Percentiles rank a stretch among this genome's conserved stretches.
Conservation (phyloP, 2,888 invertebrate species). For the Lithophane leautieri region DNA sequence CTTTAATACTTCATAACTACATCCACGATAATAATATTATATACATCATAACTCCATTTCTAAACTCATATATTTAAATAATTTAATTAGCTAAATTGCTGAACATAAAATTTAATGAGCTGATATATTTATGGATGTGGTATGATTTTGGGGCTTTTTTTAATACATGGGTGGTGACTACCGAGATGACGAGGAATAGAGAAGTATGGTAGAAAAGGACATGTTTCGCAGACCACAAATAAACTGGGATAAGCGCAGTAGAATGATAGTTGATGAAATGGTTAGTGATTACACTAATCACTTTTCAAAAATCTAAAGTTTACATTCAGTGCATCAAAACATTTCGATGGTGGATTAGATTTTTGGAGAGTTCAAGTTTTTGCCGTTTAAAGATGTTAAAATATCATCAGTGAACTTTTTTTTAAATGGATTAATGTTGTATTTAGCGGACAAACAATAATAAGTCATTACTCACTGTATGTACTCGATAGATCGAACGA, state of each 20-base stretch:
- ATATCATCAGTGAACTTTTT: too few species aligned
- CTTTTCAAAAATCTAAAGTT: not conserved
- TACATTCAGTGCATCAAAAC: too few species aligned
- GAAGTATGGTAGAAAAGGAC: not conserved
- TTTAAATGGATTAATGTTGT: too few species aligned
- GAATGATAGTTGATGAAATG: not conserved
- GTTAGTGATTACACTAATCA: not conserved
- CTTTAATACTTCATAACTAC: constrained; percentile 41
- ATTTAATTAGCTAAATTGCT: constrained; percentile 60
- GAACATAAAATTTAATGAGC: constrained; percentile 62
- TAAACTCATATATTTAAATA: constrained; percentile 55
- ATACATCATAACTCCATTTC: constrained; percentile 48
- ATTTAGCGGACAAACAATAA: too few species aligned
- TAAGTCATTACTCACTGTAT: too few species aligned
- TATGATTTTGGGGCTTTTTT: constrained; percentile 11
- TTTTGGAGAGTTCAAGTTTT: not conserved
- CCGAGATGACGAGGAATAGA: not conserved
- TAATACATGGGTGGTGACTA: not conserved
- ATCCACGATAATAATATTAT: constrained; percentile 20
- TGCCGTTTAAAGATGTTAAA: too few species aligned
- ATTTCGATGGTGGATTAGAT: not conserved
- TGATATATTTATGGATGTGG: constrained; percentile 56
- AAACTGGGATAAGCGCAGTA: too few species aligned
- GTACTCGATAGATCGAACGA: too few species aligned
- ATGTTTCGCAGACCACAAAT: not conserved